Base-by-base conservation (phyloP, 2,113 vertebrate species). In the Dasyornis broadbenti region DNA sequence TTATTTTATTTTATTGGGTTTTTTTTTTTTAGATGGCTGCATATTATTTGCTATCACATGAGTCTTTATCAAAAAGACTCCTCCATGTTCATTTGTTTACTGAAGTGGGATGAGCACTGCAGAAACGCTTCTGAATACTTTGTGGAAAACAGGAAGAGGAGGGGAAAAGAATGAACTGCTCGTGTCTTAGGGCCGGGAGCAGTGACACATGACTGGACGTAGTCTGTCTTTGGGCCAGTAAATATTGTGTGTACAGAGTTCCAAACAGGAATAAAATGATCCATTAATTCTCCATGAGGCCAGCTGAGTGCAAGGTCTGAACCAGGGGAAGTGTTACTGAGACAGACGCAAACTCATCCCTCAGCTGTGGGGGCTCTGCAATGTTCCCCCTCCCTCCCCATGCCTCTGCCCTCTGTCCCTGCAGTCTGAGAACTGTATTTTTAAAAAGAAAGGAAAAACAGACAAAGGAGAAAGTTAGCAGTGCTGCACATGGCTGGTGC, bases 281-380 rank as follows among this genome's bases (percentile, higher is more conserved):
- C 47, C 7, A 3, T 21, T 6, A 19, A 20, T 13, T 0, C 31
- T 70, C 18, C 5, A 1, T 0, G 37, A 12, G 52, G 59, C 35
- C 21, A 4, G 28, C 5, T 3, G 7, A 8, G 28, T 10, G 33
- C 47, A 8, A 13, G 40, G 45, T 40, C n/a, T 1, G 2, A 40
- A 4, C 3, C 40, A 23, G 54, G 7, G 3, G 0, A 2, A 3
- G 53, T 1, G 24, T 4, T 14, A 13, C 44, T 52, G 5, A 5
- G n/a, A 72, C 4, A 75, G 47, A 26, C 12, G 47, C 14, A n/a
- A n/a, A 3, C 17, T n/a, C 26, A 2, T 16, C n/a, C 40, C 42
- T 45, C 9, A 6, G 53, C 71, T 23, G 4, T 11, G 9, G 39
- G 4, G 13, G 10, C 27, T 63, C 18, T 50, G 24, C 42, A 5